These are phyloP conservation scores for Poecile atricapillus DNA, from an alignment of 2,113 vertebrate species.

Conservation along the genomic window DNA sequence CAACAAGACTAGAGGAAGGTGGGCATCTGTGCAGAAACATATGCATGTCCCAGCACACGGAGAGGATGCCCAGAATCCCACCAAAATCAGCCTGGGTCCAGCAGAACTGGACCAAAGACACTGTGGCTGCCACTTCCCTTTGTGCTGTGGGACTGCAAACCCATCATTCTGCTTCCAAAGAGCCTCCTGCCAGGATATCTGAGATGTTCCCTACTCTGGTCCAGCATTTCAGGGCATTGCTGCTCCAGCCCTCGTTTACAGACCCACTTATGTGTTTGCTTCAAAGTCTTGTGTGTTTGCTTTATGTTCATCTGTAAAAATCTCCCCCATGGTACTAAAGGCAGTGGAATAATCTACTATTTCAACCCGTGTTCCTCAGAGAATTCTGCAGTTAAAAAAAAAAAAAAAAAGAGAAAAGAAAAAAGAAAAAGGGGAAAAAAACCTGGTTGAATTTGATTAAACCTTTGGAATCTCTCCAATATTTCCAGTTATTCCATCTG, in stretches of 20 bases:
- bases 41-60: background rate
- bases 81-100: background rate
- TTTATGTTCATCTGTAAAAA: background rate
- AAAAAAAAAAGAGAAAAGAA: background rate
- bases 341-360: conserved; percentile 62
- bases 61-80: background rate
- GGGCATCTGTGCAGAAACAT: conserved; percentile 44
- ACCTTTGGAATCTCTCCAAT: conserved; percentile 68
- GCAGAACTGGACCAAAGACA: background rate
- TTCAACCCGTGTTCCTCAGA: conserved; percentile 18
- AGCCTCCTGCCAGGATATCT: background rate
- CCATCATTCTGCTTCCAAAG: background rate
- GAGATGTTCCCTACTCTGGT: background rate
- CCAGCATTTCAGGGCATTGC: background rate
- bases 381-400: conserved; percentile 44
- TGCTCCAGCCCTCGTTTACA: background rate
- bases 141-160: background rate
- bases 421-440: background rate
- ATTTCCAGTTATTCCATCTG: conserved; percentile 75
- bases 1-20: conserved; percentile 51
- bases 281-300: background rate
- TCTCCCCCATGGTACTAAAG: conserved; percentile 14
- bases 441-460: conserved; percentile 69
- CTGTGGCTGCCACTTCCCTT: background rate
- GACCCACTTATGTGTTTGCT: background rate